A percentile compares a stretch with the other conserved stretches of the same genome.
phyloP scores from a whole-genome alignment of 2,888 invertebrate species.

The Girardia tigrina region DNA sequence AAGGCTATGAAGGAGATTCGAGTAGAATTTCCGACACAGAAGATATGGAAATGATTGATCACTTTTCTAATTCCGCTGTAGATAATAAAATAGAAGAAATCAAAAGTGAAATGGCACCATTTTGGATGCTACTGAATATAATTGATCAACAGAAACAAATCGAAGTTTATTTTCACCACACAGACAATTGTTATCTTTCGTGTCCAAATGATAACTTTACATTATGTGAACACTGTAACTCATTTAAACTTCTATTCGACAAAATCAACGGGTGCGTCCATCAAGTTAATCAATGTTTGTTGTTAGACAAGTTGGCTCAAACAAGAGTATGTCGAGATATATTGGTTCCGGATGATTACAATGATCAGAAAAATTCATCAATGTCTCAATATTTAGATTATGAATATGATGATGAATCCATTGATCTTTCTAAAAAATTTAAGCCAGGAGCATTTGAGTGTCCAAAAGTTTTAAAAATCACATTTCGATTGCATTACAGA shows the following conservation, averaged over 20 bases:
- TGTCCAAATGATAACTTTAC: not conserved
- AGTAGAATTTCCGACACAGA: slow-evolving; percentile 55
- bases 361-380: slow-evolving; percentile 48
- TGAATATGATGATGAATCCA: slow-evolving; percentile 12
- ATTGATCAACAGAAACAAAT: slow-evolving; percentile 53
- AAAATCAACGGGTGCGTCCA: slow-evolving; percentile 41
- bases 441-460: slow-evolving; percentile 62
- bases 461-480: slow-evolving; percentile 61
- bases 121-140: slow-evolving; percentile 61
- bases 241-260: slow-evolving; percentile 34
- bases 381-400: slow-evolving; percentile 38
- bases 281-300: slow-evolving; percentile 54
- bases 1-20: slow-evolving; percentile 58
- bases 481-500: slow-evolving; percentile 61
- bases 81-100: not conserved
- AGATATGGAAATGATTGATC: not conserved
- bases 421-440: slow-evolving; percentile 46
- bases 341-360: slow-evolving; percentile 58
- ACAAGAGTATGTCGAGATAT: slow-evolving; percentile 59
- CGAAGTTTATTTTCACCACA: slow-evolving; percentile 60
- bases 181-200: slow-evolving; percentile 41
- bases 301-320: slow-evolving; percentile 60
- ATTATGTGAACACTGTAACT: not conserved
- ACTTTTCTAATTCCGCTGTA: not conserved
- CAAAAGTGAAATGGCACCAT: slow-evolving; percentile 49